phyloP scores from a whole-genome alignment of 2,797 vertebrate species.

The Notolepis coatsorum region DNA sequence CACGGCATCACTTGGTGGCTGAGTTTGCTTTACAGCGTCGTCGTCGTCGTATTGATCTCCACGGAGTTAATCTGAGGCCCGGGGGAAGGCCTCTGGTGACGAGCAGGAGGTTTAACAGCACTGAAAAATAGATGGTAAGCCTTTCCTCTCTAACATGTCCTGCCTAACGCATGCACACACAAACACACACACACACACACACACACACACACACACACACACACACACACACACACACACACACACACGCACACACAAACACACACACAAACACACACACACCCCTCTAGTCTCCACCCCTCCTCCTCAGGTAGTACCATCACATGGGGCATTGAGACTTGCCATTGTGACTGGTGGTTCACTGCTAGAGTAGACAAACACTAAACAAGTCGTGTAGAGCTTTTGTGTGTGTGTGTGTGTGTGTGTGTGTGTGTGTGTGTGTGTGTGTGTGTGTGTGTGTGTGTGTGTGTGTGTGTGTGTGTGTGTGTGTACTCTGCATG shows the following conservation, averaged over 20 bases:
- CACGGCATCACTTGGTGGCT: conserved; percentile 24
- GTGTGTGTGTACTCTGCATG: conserved; percentile 12
- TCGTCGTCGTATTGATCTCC: conserved; percentile 54
- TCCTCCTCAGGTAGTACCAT: conserved; percentile 36
- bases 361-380: conserved; percentile 39
- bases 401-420: conserved; percentile 21
- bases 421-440: conserved; percentile 12
- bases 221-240: conserved; percentile 17
- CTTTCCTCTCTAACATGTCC: conserved; percentile 70
- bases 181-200: too few relatives aligned
- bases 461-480: neutral
- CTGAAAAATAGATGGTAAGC: conserved; percentile 78
- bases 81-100: conserved; percentile 51
- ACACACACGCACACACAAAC: conserved; percentile 20
- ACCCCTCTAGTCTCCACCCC: conserved; percentile 9
- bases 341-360: conserved; percentile 44
- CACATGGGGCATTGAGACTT: conserved; percentile 45
- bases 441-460: neutral
- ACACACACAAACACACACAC: conserved; percentile 14
- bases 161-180: too few relatives aligned
- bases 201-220: conserved; percentile 11
- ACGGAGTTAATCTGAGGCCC: conserved; percentile 55
- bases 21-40: conserved; percentile 53
- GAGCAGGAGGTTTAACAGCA: conserved; percentile 62
- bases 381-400: conserved; percentile 23